Evolutionary conservation across 1,140 invertebrate species (phyloP), one percentile per base, ranked within the genome.

Genomic region (Papilio glaucus): DNA sequence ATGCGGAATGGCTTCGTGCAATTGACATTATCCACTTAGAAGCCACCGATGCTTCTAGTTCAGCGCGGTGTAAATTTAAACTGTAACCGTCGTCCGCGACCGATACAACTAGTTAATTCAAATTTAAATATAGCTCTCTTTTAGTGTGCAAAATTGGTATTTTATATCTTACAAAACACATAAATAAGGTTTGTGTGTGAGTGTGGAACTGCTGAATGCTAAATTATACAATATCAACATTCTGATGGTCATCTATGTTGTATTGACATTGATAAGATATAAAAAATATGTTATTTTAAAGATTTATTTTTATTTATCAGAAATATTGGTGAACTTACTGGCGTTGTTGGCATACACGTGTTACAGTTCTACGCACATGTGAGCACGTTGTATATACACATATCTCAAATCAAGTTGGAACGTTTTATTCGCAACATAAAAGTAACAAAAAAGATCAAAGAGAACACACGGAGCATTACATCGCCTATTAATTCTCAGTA

Each of bases 11-110:
- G 77, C 78, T 85, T 74, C 79, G 74, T 75, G 78, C 85, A 88
- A 88, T 87, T 84, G 89, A 86, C 81, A 89, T 91, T 89, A 91
- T 88, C 88, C 87, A 89, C 87, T 91, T 90, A 87, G 77, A 76
- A 82, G 77, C 84, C 79, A 77, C 79, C 83, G 80, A 82, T 82
- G 82, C 79, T 86, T n/a, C 82, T 77, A 82, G 76, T 81, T 86
- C 72, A 68, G 45, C 65, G 18, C 71, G 78, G 78, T 68, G 29
- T 71, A 80, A 83, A 79, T 79, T 57, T 57, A 57, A 57, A 57
- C 49, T 57, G 0, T 9, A 45, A 26, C 9, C 49, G 49, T 26
- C 24, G 49, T 12, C 21, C 21, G 21, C 45, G 21, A 57, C 18
- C 10, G 21, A 57, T 57, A 24, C 10, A 57, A 57, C 21, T 26